phyloP scores from a whole-genome alignment of 2,888 invertebrate species.

The Prosopocoilus inquinatus region DNA sequence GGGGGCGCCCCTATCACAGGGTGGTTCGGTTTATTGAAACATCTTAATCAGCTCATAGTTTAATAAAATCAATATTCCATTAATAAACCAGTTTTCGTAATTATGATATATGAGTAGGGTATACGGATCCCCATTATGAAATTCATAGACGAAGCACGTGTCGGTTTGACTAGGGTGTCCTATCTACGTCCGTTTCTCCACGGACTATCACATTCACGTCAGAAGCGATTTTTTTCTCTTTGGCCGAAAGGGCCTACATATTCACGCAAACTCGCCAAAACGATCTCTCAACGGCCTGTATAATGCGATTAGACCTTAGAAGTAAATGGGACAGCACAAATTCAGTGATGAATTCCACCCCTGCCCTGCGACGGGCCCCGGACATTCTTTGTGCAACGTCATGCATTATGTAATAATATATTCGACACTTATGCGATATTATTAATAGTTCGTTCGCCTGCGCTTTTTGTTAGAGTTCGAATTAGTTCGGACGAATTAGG shows the following conservation, averaged over 20 bases:
- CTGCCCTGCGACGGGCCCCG: neutral
- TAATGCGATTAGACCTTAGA: conserved; percentile 9
- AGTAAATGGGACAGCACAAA: conserved; percentile 46
- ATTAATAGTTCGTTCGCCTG: conserved; percentile 6
- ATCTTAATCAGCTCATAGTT: conserved; percentile 14
- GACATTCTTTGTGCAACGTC: neutral
- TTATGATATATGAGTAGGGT: conserved; percentile 27
- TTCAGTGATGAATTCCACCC: conserved; percentile 43
- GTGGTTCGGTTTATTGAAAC: conserved; percentile 7
- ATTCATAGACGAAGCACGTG: conserved; percentile 11
- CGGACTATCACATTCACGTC: neutral
- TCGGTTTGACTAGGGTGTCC: neutral
- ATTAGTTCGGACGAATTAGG: conserved; percentile 8
- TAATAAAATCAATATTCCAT: conserved; percentile 31
- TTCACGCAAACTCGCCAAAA: neutral
- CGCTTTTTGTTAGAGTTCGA: neutral
- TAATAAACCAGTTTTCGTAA: conserved; percentile 27
- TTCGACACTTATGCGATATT: conserved; percentile 7
- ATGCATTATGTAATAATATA: conserved; percentile 1
- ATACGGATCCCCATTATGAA: conserved; percentile 16
- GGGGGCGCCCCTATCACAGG: no score
- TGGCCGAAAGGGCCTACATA: neutral
- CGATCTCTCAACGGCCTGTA: neutral
- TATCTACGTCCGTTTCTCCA: neutral
- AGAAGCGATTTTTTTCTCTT: neutral